Evolutionary conservation across 2,888 invertebrate species (phyloP).

Genomic region (Leucoma salicis): DNA sequence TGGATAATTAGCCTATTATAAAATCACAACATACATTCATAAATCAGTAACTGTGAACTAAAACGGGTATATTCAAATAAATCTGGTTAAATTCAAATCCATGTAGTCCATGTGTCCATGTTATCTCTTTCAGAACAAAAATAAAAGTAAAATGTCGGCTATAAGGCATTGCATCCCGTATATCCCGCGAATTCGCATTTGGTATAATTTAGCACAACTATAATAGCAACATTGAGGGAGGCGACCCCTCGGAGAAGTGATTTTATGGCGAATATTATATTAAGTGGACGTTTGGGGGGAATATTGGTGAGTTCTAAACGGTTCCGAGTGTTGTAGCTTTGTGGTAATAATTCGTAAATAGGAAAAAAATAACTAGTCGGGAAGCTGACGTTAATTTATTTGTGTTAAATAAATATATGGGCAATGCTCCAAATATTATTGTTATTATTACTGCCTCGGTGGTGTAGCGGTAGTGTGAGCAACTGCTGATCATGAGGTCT

Average conservation of each 20-base stretch:
- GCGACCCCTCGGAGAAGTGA: slow-evolving; percentile 17
- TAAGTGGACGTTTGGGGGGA: slow-evolving; percentile 8
- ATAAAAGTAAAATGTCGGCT: not conserved
- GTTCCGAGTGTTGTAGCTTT: not conserved
- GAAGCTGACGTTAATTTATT: too few relatives aligned
- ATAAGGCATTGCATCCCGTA: slow-evolving; percentile 13
- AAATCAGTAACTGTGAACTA: not conserved
- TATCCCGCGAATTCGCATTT: slow-evolving; percentile 40
- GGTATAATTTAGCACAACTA: slow-evolving; percentile 45
- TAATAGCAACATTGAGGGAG: slow-evolving; percentile 17
- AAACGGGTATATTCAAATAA: not conserved
- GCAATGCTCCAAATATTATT: too few relatives aligned
- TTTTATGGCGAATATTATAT: slow-evolving; percentile 27
- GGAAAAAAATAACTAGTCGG: too few relatives aligned
- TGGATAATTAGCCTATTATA: too few relatives aligned
- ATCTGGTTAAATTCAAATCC: not conserved
- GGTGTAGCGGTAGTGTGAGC: too few relatives aligned
- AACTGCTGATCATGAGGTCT: too few relatives aligned
- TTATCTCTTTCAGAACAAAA: not conserved
- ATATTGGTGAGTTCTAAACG: slow-evolving; percentile 18
- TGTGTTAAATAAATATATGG: too few relatives aligned
- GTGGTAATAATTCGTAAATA: not conserved
- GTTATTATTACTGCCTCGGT: too few relatives aligned
- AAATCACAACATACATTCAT: too few relatives aligned
- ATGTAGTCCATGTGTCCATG: too few relatives aligned